These are phyloP conservation scores for Myotis findleyi DNA, from an alignment of 2,797 vertebrate genomes.

Conservation along the genomic window DNA sequence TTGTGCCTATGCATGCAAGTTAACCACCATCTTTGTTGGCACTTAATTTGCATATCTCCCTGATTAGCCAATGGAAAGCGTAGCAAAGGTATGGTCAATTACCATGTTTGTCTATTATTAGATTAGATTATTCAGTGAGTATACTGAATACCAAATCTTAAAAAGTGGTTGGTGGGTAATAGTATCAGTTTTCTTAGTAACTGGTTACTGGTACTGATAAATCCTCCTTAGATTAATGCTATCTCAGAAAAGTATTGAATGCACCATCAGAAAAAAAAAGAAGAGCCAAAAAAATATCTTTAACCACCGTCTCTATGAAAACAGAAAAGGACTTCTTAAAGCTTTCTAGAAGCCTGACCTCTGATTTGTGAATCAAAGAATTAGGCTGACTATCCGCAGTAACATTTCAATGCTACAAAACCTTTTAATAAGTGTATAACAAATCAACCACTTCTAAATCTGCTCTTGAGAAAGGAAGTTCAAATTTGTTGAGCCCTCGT, in stretches of 20 bases:
- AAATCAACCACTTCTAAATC: slow-evolving; percentile 85
- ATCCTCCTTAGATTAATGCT: background rate
- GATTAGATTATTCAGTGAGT: background rate
- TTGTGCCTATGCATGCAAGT: too few relatives aligned
- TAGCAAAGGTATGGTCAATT: too few relatives aligned
- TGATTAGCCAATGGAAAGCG: too few relatives aligned
- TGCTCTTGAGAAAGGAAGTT: slow-evolving; percentile 84
- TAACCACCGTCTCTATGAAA: background rate
- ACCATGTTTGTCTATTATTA: too few relatives aligned
- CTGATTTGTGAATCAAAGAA: slow-evolving; percentile 55
- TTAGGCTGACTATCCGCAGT: slow-evolving; percentile 9
- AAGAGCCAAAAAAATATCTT: background rate
- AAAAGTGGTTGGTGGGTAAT: background rate
- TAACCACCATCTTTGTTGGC: too few relatives aligned
- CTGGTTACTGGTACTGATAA: background rate
- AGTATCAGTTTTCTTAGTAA: background rate
- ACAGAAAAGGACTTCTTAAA: background rate
- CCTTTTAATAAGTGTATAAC: slow-evolving; percentile 81
- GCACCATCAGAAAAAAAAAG: background rate
- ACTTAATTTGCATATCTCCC: too few relatives aligned
- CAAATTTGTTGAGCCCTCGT: slow-evolving; percentile 86
- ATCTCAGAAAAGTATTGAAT: background rate
- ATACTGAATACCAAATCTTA: background rate
- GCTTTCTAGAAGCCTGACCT: slow-evolving; percentile 38
- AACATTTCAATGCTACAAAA: slow-evolving; percentile 79